Percentiles rank a stretch among this genome's conserved stretches.
These are phyloP conservation scores for Aradus depressus DNA, from an alignment of 2,888 invertebrate genomes.

Conservation along the genomic window DNA sequence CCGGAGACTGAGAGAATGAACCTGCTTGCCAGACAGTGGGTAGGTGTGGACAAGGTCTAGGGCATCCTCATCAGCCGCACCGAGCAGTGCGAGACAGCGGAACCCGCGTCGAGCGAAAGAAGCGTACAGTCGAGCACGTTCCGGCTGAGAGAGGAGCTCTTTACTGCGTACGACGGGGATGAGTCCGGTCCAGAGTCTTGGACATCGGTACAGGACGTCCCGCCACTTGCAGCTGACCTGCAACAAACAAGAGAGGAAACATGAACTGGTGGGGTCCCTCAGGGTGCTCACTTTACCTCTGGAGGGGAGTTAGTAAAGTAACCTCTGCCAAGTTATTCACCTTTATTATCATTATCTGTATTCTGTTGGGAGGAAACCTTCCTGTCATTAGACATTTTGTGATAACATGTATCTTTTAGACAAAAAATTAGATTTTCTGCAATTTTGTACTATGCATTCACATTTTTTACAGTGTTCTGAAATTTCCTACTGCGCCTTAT, in stretches of 20 bases:
- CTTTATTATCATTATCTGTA: no score
- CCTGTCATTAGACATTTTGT: no score
- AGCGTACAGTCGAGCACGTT: constrained; percentile 52
- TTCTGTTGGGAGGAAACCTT: no score
- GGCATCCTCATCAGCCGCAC: constrained; percentile 82
- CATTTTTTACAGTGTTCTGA: no score
- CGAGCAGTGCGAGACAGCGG: constrained; percentile 69
- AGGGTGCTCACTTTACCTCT: no score
- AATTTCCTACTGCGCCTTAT: no score
- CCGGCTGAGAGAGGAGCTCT: constrained; percentile 46
- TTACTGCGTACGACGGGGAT: constrained; percentile 77
- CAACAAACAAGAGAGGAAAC: constrained; percentile 55
- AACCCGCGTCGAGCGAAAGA: constrained; percentile 76
- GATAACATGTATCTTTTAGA: no score
- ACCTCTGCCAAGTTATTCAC: no score
- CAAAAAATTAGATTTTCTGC: no score
- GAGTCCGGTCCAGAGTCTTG: constrained; percentile 78
- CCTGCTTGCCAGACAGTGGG: constrained; percentile 64
- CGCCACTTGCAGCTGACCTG: constrained; percentile 79
- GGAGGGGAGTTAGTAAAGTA: no score
- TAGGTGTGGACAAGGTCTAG: constrained; percentile 77
- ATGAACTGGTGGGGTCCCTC: no score
- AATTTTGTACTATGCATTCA: no score
- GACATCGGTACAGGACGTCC: constrained; percentile 74
- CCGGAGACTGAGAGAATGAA: constrained; percentile 72